Evolutionary conservation across 2,797 vertebrate genomes (phyloP).

Genomic region (Tenualosa ilisha): DNA sequence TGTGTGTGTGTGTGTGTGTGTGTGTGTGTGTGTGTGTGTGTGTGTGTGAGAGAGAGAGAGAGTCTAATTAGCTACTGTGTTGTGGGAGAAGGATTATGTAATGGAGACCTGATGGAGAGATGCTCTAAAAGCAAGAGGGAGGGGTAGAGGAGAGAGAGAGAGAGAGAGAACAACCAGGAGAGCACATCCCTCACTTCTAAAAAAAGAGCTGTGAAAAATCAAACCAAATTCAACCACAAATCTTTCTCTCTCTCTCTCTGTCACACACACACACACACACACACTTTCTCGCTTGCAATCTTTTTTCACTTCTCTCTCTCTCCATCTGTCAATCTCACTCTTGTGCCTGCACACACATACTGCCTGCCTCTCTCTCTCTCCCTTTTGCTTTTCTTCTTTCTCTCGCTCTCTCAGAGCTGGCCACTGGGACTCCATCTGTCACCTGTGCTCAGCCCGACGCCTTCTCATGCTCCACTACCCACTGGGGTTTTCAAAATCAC

Average conservation of each 20-base stretch:
- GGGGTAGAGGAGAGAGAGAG: conserved; percentile 43
- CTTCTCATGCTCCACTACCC: neutral
- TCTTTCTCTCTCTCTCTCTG: neutral
- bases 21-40: neutral
- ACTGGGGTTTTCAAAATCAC: neutral
- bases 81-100: conserved; percentile 70
- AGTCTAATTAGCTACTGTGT: conserved; percentile 61
- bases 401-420: neutral
- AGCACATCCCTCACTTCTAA: conserved; percentile 37
- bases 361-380: neutral
- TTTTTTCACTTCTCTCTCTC: neutral
- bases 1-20: neutral
- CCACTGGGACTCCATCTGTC: conserved; percentile 17
- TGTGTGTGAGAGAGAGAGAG: neutral
- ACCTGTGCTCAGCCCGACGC: neutral
- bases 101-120: conserved; percentile 58
- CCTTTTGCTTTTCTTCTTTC: neutral
- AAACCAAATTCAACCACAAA: conserved; percentile 37
- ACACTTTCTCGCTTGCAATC: neutral
- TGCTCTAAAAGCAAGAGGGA: conserved; percentile 36
- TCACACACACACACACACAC: neutral
- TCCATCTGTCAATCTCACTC: conserved; percentile 18
- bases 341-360: conserved; percentile 1
- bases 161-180: conserved; percentile 32
- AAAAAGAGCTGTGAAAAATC: conserved; percentile 55